Evolutionary conservation across 2,888 invertebrate species (phyloP), one percentile per base, ranked within the genome.

Genomic region (Lycia hirtaria): DNA sequence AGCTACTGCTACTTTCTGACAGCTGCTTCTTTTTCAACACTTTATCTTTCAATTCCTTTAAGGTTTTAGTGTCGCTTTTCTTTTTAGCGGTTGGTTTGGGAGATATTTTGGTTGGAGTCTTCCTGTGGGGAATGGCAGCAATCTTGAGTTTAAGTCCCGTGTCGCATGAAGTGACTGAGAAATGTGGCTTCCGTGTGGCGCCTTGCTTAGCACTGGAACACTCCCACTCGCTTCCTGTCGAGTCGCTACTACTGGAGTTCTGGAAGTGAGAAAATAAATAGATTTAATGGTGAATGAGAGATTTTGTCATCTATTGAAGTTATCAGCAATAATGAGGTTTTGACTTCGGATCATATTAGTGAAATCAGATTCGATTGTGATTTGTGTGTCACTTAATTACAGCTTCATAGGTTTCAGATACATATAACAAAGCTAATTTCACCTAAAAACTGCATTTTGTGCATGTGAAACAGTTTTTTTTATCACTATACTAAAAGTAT

Each of bases 141-240:
- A 94, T 94, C 69, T 93, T 94, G 45, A 94, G 85, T 61, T 94
- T 93, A 49, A 94, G 76, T 15, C 94, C 94, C 37, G 93, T 93
- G 37, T 94, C 94, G 78, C 93, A 92, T 57, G 93, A 93, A 35
- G 94, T 94, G 24, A 94, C 94, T 7, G 94, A 94, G 78, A 94
- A 94, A 72, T 94, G 94, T 44, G 91, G 83, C 67, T 92, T 92
- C 40, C 75, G 77, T 32, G 80, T 73, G 30, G 81, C 73, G 55
- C 75, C 75, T 63, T 85, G 85, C 65, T 88, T 89, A 22, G 77
- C 71, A 47, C 82, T 78, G 1, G 84, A 76, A 63, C 89, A 88
- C 73, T 91, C 87, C 89, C 90, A 91, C 50, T 90, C 89, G 77
- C 89, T 90, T 28, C 80, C 88, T 30, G 91, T 85, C 44, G 89